phyloP scores from a whole-genome alignment of 2,888 invertebrate genomes.

The Neoaliturus tenellus region DNA sequence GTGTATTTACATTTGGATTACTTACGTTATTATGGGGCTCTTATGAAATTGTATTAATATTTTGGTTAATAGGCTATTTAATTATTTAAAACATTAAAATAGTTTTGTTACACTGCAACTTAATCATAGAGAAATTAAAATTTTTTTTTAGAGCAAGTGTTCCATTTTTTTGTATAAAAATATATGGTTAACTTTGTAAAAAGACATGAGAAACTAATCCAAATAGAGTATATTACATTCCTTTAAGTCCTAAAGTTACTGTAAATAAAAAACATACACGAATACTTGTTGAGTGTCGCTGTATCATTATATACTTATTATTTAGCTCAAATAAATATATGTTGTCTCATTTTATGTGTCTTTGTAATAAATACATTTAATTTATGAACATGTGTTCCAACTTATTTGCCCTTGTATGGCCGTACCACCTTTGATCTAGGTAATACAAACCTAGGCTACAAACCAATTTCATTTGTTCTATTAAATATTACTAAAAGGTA shows the following conservation, averaged over 20 bases:
- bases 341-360: constrained; percentile 48
- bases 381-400: no score
- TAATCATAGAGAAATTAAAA: no score
- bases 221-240: not conserved
- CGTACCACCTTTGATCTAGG: no score
- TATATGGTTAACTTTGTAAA: not conserved
- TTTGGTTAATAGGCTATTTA: not conserved
- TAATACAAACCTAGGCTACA: not conserved
- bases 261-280: constrained; percentile 8
- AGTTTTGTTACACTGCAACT: no score
- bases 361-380: constrained; percentile 39
- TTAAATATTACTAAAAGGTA: no score
- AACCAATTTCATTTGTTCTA: no score
- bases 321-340: constrained; percentile 58
- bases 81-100: not conserved
- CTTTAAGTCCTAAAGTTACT: not conserved
- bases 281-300: constrained; percentile 42
- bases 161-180: no score
- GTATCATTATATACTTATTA: constrained; percentile 57
- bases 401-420: no score
- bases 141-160: no score
- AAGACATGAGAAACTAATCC: not conserved
- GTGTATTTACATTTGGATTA: not conserved
- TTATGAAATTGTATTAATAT: not conserved
- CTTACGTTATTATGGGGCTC: not conserved